A percentile compares a stretch with the other conserved stretches of the same genome.
Conservation (phyloP, 2,113 vertebrate genomes). For the Cyanistes caeruleus region DNA sequence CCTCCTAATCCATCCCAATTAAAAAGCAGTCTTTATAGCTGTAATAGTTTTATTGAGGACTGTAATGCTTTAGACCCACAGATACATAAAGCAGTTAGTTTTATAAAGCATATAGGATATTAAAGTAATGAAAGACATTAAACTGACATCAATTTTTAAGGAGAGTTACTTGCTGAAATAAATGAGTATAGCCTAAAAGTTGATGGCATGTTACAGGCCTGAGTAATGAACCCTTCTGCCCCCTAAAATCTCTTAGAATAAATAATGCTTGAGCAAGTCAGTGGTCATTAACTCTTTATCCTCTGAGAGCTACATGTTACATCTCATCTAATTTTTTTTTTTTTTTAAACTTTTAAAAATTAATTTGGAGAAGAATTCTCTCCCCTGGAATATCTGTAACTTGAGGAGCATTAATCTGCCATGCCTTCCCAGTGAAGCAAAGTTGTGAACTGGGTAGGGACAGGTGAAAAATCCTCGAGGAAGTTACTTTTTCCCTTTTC, state of each 20-base stretch:
- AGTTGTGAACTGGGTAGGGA: neutral
- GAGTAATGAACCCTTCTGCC: constrained; percentile 45
- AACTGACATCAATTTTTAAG: constrained; percentile 57
- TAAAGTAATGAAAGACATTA: constrained; percentile 58
- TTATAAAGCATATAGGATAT: constrained; percentile 60
- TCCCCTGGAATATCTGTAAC: neutral
- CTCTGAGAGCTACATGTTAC: constrained; percentile 1
- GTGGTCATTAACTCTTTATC: constrained; percentile 40
- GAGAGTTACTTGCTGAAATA: constrained; percentile 57
- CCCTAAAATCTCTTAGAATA: constrained; percentile 24
- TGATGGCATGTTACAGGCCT: constrained; percentile 38
- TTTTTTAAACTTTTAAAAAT: neutral
- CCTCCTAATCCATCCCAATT: constrained; percentile 27
- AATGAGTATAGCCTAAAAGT: constrained; percentile 48
- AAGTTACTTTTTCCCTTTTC: constrained; percentile 35
- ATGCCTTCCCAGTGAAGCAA: neutral
- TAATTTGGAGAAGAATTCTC: neutral
- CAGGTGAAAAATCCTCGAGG: neutral
- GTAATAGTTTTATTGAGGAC: constrained; percentile 60
- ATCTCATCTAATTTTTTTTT: neutral
- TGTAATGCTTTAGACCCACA: constrained; percentile 37
- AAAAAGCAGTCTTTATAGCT: constrained; percentile 49
- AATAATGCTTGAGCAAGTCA: constrained; percentile 34
- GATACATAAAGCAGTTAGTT: constrained; percentile 56
- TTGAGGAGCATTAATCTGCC: neutral